Evolutionary conservation across 2,113 vertebrate genomes (phyloP).

Genomic region (Rhinolophus ferrumequinum): DNA sequence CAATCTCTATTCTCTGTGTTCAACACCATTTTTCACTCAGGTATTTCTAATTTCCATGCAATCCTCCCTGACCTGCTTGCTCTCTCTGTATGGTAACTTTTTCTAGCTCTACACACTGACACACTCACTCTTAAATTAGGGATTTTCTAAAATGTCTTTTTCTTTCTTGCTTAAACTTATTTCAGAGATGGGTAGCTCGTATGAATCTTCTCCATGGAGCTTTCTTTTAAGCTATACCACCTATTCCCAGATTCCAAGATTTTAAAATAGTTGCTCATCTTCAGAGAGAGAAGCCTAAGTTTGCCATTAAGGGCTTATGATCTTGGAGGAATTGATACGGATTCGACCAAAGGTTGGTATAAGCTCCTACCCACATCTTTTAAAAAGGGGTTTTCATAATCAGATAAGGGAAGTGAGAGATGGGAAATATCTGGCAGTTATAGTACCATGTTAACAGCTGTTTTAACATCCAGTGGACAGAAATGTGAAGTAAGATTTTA

Average conservation of each 20-base stretch:
- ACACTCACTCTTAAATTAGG: not conserved
- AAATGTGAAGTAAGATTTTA: slow-evolving; percentile 6
- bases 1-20: not conserved
- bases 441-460: not conserved
- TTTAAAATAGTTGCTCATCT: slow-evolving; percentile 23
- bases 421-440: not conserved
- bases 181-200: not conserved
- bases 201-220: not conserved
- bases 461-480: not conserved
- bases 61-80: too few species aligned
- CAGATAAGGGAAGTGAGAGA: not conserved
- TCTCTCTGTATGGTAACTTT: not conserved
- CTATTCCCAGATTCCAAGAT: not conserved
- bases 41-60: not conserved
- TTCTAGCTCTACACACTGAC: not conserved
- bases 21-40: not conserved
- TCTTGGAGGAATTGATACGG: not conserved
- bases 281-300: not conserved
- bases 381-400: slow-evolving; percentile 5
- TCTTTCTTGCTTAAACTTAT: not conserved
- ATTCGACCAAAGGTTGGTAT: not conserved
- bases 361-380: not conserved
- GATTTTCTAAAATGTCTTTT: slow-evolving; percentile 23
- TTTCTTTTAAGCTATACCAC: slow-evolving; percentile 28
- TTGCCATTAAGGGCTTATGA: not conserved